These are phyloP conservation scores for Oxyura jamaicensis DNA, from an alignment of 2,113 vertebrate genomes.

Conservation along the genomic window DNA sequence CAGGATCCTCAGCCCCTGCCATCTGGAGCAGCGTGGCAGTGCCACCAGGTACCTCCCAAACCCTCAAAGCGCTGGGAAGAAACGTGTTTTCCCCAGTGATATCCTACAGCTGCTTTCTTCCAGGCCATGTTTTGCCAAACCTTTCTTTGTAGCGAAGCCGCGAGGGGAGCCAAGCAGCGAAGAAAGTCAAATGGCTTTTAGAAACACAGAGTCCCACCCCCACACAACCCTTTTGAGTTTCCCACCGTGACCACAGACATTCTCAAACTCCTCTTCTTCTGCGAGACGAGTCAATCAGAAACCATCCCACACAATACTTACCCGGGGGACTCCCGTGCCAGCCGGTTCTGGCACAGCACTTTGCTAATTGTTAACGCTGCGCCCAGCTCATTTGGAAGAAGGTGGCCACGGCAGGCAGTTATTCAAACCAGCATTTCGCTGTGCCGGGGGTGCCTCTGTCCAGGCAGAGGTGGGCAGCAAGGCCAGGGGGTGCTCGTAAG, in stretches of 20 bases:
- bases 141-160: slow-evolving; percentile 4
- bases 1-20: background rate
- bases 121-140: background rate
- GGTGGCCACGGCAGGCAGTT: background rate
- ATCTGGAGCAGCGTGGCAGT: background rate
- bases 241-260: slow-evolving; percentile 53
- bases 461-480: background rate
- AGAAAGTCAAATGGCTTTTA: slow-evolving; percentile 41
- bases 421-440: background rate
- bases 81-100: background rate
- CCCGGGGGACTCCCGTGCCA: background rate
- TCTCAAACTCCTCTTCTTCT: slow-evolving; percentile 34
- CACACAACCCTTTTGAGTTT: slow-evolving; percentile 40
- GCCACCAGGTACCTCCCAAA: background rate
- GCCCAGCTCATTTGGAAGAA: background rate
- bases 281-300: slow-evolving; percentile 47
- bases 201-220: slow-evolving; percentile 32
- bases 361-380: background rate
- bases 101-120: background rate
- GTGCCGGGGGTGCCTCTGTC: background rate
- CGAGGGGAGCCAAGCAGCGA: background rate
- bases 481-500: background rate
- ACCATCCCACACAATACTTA: slow-evolving; percentile 42
- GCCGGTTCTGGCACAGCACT: background rate
- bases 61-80: background rate